phyloP scores from a whole-genome alignment of 2,797 vertebrate species.

The Dicrostonyx torquatus region DNA sequence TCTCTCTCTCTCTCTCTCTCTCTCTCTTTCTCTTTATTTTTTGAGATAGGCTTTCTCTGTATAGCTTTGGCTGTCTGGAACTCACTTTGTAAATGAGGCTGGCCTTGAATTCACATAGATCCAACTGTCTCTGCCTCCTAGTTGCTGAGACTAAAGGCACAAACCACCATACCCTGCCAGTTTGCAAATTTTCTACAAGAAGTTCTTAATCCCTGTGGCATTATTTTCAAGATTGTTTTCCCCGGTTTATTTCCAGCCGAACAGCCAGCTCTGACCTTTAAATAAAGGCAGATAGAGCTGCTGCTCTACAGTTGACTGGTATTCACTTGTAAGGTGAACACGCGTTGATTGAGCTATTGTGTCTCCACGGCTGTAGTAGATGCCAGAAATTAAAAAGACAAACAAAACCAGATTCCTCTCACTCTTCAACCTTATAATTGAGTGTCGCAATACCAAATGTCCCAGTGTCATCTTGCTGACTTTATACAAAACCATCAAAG shows the following conservation, averaged over 20 bases:
- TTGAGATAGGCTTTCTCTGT: background rate
- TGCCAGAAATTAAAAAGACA: slow-evolving; percentile 15
- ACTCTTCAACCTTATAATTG: background rate
- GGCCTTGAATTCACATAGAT: background rate
- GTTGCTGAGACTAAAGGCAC: background rate
- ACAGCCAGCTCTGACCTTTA: slow-evolving; percentile 11
- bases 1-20: too few species aligned
- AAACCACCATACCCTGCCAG: background rate
- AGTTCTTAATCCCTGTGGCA: background rate
- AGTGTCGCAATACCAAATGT: background rate
- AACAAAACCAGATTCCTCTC: background rate
- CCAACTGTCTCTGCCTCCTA: background rate
- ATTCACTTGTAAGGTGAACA: slow-evolving; percentile 5
- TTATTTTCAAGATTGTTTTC: slow-evolving; percentile 32
- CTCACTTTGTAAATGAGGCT: background rate
- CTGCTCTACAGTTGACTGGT: background rate
- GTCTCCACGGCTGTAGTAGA: background rate
- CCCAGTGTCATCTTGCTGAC: background rate
- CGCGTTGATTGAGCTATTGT: background rate
- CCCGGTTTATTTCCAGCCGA: background rate
- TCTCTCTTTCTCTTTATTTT: too few species aligned
- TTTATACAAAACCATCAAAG: background rate
- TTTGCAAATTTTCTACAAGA: slow-evolving; percentile 2
- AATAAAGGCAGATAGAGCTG: background rate
- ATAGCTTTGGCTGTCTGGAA: background rate